Evolutionary conservation across 1,140 invertebrate genomes (phyloP).

Genomic region (Anastatus disparis): DNA sequence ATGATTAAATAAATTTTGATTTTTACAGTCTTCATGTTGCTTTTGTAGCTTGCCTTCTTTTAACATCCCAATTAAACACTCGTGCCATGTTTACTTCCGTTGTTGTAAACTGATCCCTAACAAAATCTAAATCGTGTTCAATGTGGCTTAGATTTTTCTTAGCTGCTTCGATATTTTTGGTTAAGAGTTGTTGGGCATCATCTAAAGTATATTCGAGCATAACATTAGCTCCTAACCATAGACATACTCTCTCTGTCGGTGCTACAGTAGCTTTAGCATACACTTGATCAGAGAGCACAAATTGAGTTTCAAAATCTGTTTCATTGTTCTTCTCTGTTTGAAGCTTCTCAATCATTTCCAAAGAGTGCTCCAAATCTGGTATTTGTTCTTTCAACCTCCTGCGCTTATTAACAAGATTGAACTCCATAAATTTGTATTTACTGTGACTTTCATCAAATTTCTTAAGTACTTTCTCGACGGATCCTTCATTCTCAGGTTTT

Average conservation of each 20-base stretch:
- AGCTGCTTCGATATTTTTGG: constrained; percentile 89
- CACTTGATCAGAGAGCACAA: constrained; percentile 94
- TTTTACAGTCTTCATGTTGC: constrained; percentile 43
- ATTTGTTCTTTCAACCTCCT: constrained; percentile 89
- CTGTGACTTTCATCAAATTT: constrained; percentile 90
- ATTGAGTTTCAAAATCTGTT: constrained; percentile 85
- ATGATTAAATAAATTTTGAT: neutral
- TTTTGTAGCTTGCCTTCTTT: constrained; percentile 78
- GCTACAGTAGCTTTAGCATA: constrained; percentile 90
- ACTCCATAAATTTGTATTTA: constrained; percentile 98
- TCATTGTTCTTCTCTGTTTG: constrained; percentile 79
- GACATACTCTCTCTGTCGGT: constrained; percentile 91
- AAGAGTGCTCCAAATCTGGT: constrained; percentile 89
- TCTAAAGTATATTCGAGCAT: constrained; percentile 97
- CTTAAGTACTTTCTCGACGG: constrained; percentile 85
- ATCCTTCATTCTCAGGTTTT: constrained; percentile 80
- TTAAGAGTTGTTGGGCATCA: constrained; percentile 88
- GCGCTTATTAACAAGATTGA: constrained; percentile 85
- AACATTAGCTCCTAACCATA: constrained; percentile 99
- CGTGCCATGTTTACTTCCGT: constrained; percentile 98
- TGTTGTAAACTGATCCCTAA: constrained; percentile 95
- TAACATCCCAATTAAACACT: constrained; percentile 96
- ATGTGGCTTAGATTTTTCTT: constrained; percentile 85
- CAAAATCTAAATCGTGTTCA: constrained; percentile 92
- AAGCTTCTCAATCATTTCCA: constrained; percentile 93